Evolutionary conservation across 2,113 vertebrate genomes (phyloP).

Genomic region (Proteles cristata): DNA sequence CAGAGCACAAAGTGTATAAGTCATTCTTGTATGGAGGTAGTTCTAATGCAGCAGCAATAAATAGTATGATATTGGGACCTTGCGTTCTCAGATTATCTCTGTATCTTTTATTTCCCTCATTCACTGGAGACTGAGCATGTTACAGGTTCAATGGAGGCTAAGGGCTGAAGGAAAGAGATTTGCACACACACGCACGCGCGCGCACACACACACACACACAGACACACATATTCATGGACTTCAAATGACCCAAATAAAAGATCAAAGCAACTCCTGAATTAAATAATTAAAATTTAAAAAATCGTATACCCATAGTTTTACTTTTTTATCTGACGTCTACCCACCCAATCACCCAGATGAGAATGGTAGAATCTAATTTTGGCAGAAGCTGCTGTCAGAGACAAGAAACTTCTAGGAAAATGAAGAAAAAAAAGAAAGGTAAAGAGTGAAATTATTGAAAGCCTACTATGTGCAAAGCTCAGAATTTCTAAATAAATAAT

Average conservation of each 20-base stretch:
- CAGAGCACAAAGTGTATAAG: background rate
- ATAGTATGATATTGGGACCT: background rate
- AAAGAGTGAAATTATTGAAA: background rate
- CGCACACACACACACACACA: background rate
- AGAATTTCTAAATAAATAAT: conserved; percentile 9
- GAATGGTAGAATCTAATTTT: background rate
- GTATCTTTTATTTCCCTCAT: conserved; percentile 27
- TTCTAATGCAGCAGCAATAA: background rate
- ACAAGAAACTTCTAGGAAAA: background rate
- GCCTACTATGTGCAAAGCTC: background rate
- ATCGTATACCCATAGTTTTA: background rate
- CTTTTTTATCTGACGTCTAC: background rate
- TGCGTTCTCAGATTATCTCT: conserved; percentile 8
- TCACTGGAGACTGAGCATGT: background rate
- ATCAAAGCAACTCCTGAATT: background rate
- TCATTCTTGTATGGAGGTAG: background rate
- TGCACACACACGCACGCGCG: background rate
- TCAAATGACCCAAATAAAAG: conserved; percentile 24
- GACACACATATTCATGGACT: background rate
- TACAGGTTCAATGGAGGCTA: background rate
- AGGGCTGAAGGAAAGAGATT: background rate
- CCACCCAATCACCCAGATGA: background rate
- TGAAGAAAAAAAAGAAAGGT: conserved; percentile 5
- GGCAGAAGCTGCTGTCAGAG: background rate
- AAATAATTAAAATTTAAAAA: conserved; percentile 38